Base-by-base conservation (phyloP, 2,113 vertebrate species). In the Mugil cephalus region DNA sequence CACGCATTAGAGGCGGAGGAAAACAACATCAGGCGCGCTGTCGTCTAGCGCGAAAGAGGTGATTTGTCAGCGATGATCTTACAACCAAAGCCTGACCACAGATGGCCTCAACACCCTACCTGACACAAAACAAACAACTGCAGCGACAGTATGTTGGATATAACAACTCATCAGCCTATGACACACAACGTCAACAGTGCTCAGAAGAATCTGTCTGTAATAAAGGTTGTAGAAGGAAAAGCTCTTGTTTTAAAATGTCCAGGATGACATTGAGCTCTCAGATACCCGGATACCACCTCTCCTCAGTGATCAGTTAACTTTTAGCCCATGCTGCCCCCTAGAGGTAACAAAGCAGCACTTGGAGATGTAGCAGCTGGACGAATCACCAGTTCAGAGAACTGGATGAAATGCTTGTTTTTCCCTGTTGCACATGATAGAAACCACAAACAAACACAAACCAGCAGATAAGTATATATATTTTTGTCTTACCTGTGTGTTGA, bases 271-370 rank as follows among this genome's bases (percentile, higher is more conserved):
- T 34, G 11, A 67, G 60, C 54, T 24, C 30, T 66, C 19, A 64
- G 17, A 43, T 19, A 36, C 62, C n/a, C n/a, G n/a, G n/a, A n/a
- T n/a, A n/a, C n/a, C n/a, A n/a, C n/a, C n/a, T n/a, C n/a, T n/a
- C n/a, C n/a, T 52, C 10, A 36, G 13, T 30, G 38, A 30, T 8
- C 10, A 63, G 19, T 59, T 45, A 77, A 76, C 11, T 10, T 73
- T 89, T 47, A 79, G 87, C 39, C 73, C 58, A 77, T 87, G 87
- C 85, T 92, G 92, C 92, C 93, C 89, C 91, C 93, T 93, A 80
- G 85, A 88, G 93, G 82, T n/a, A 10, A 24, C 10, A 42, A n/a
- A 35, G 18, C 0, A 19, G 58, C 47, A 82, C 15, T 51, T 45
- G 18, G 36, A 60, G 9, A 14, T 9, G n/a, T 12, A 66, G 48